phyloP scores from a whole-genome alignment of 2,888 invertebrate species.

The Andrena marginata region DNA sequence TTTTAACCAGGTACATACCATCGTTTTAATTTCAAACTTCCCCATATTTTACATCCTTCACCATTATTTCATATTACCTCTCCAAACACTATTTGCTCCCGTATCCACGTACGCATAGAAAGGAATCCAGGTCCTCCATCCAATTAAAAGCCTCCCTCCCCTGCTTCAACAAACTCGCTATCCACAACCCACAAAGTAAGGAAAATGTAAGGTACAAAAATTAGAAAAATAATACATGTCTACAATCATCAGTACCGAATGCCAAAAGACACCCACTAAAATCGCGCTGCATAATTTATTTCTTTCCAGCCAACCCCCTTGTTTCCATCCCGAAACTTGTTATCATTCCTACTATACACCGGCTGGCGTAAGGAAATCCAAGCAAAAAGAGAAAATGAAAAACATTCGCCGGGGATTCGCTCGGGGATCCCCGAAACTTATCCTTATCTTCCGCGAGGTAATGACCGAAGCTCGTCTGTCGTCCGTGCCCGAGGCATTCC shows the following conservation, averaged over 20 bases:
- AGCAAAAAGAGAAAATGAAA: neutral
- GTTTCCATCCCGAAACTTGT: neutral
- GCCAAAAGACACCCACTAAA: too few relatives aligned
- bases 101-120: too few relatives aligned
- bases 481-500: neutral
- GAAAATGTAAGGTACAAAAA: neutral
- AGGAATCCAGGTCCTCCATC: too few relatives aligned
- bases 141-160: too few relatives aligned
- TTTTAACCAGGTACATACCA: too few relatives aligned
- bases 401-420: slow-evolving; percentile 7
- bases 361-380: neutral
- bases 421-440: slow-evolving; percentile 9
- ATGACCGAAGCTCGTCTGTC: slow-evolving; percentile 10
- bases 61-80: too few relatives aligned
- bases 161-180: too few relatives aligned
- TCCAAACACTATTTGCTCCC: too few relatives aligned
- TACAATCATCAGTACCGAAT: too few relatives aligned
- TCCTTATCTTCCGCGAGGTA: slow-evolving; percentile 31
- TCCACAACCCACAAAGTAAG: too few relatives aligned
- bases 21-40: too few relatives aligned
- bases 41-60: too few relatives aligned
- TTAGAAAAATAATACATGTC: neutral
- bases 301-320: neutral
- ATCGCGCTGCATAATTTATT: neutral
- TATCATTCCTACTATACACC: slow-evolving; percentile 21